These are phyloP conservation scores for Lacanobia wlatinum DNA, from an alignment of 2,888 invertebrate genomes.

Conservation along the genomic window DNA sequence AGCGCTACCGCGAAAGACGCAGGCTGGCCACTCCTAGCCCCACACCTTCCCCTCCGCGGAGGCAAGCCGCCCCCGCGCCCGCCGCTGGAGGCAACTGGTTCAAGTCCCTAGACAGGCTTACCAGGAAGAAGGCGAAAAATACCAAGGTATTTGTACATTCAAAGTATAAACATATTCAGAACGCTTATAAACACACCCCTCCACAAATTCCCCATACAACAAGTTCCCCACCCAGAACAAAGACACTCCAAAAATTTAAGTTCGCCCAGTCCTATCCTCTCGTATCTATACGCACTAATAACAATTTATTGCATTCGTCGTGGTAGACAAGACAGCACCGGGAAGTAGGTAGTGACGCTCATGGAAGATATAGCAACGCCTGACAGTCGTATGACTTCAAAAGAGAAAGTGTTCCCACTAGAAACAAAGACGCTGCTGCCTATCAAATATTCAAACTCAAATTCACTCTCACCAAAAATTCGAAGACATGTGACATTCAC, in stretches of 20 bases:
- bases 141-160: constrained; percentile 77
- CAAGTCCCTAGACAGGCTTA: constrained; percentile 94
- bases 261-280: not conserved
- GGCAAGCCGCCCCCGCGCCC: constrained; percentile 82
- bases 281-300: not conserved
- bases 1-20: constrained; percentile 93
- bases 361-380: not conserved
- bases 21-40: constrained; percentile 94
- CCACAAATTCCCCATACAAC: too few species aligned
- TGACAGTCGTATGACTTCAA: too few species aligned
- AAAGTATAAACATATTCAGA: not conserved
- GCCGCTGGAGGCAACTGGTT: constrained; percentile 94
- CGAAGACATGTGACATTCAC: too few species aligned
- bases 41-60: constrained; percentile 91
- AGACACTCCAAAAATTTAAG: too few species aligned
- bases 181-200: not conserved
- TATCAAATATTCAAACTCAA: too few species aligned
- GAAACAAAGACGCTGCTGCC: not conserved
- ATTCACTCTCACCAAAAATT: too few species aligned
- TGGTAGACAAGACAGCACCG: not conserved
- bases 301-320: not conserved
- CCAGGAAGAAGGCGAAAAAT: constrained; percentile 91
- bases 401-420: too few species aligned
- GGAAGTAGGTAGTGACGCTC: not conserved
- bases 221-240: not conserved